Percentiles rank a stretch among this genome's conserved stretches.
Conservation (phyloP, 2,113 vertebrate species). For the Lepidiolamprologus cunningtoni region DNA sequence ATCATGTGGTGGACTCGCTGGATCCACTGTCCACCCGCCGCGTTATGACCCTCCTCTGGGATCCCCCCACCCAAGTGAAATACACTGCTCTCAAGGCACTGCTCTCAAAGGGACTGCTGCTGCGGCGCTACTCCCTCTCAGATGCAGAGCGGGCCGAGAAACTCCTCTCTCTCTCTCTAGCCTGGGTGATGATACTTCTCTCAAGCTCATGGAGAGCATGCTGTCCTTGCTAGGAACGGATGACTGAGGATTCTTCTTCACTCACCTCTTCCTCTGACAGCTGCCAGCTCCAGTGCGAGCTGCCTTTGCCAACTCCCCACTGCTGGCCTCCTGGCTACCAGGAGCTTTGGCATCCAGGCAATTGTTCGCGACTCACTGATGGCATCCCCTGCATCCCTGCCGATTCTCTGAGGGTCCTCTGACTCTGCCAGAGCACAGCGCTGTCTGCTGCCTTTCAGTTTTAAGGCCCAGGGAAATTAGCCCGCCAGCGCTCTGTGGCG, state of each 20-base stretch:
- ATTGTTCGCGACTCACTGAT: not conserved
- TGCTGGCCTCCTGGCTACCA: not conserved
- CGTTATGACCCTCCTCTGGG: not conserved
- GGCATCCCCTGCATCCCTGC: not conserved
- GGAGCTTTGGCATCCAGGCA: not conserved
- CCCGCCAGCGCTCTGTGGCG: not conserved
- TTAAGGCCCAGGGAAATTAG: not conserved
- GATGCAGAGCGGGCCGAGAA: not conserved
- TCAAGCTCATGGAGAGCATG: not conserved
- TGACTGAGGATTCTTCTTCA: not conserved
- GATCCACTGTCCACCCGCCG: not conserved
- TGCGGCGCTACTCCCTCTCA: not conserved
- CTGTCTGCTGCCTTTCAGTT: not conserved
- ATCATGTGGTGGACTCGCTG: not conserved
- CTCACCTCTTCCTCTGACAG: not conserved
- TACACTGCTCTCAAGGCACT: not conserved
- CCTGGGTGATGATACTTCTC: not conserved
- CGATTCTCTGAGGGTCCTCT: not conserved
- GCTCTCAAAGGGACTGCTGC: not conserved
- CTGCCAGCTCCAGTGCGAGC: not conserved
- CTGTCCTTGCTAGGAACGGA: not conserved
- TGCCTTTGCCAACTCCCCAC: not conserved
- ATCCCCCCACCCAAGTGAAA: not conserved
- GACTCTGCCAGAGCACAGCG: not conserved
- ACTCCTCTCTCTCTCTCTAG: not conserved